Percentiles rank a stretch among this genome's conserved stretches.
Evolutionary conservation across 2,888 invertebrate species (phyloP).

Genomic region (Xestia sexstrigata): DNA sequence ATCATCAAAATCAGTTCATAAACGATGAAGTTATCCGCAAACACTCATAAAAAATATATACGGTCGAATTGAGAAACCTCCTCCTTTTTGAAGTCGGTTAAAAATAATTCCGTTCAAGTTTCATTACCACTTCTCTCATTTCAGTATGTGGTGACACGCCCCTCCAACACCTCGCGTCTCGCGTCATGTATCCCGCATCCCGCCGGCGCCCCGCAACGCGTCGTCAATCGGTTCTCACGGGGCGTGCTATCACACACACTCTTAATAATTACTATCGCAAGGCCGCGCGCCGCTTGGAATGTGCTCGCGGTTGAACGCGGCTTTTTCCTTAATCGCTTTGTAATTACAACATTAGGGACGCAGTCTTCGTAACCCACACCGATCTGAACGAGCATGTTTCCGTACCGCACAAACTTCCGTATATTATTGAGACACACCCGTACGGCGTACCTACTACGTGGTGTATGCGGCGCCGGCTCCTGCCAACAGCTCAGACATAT

Average conservation of each 20-base stretch:
- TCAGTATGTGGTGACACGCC: constrained; percentile 6
- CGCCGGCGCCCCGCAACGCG: constrained; percentile 5
- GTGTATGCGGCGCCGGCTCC: neutral
- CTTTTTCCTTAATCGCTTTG: constrained; percentile 13
- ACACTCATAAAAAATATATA: too few relatives aligned
- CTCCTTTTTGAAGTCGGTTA: neutral
- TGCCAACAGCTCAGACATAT: constrained; percentile 29
- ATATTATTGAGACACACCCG: constrained; percentile 7
- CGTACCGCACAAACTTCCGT: neutral
- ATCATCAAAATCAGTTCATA: too few relatives aligned
- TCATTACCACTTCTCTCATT: constrained; percentile 34
- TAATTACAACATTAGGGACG: constrained; percentile 24
- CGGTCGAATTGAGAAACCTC: too few relatives aligned
- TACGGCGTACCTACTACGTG: too few relatives aligned
- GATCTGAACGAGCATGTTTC: neutral
- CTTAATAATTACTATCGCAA: constrained; percentile 16
- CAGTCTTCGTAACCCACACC: neutral
- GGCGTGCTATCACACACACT: neutral
- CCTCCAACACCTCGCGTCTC: too few relatives aligned
- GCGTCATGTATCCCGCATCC: too few relatives aligned
- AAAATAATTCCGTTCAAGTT: constrained; percentile 32
- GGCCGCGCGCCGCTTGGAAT: neutral
- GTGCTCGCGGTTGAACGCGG: neutral
- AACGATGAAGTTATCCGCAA: too few relatives aligned
- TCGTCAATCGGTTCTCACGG: constrained; percentile 18